Evolutionary conservation across 1,140 invertebrate genomes (phyloP).

Genomic region (Sminthurides bifidus): DNA sequence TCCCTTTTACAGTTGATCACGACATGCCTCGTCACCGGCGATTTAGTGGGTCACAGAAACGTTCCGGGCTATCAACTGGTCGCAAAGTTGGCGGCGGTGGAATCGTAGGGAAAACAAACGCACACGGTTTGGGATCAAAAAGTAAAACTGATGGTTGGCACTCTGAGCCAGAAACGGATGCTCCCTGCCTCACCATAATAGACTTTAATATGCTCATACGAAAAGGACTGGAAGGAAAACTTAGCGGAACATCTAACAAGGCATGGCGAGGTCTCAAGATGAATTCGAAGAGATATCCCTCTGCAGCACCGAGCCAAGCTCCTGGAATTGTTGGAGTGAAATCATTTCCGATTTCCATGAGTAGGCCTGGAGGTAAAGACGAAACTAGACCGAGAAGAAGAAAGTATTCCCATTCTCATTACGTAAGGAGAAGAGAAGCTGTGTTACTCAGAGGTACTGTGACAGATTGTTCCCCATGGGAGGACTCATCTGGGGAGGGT

Average conservation of each 20-base stretch:
- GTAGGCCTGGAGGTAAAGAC: background rate
- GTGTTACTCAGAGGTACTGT: constrained; percentile 19
- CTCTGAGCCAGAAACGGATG: constrained; percentile 15
- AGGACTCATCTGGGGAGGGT: constrained; percentile 12
- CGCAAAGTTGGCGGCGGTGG: constrained; percentile 34
- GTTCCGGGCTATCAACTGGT: constrained; percentile 20
- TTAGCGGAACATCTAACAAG: background rate
- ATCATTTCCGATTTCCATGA: background rate
- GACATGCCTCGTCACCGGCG: constrained; percentile 32
- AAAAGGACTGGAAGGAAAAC: constrained; percentile 41
- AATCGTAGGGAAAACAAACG: constrained; percentile 15
- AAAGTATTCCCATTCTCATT: background rate
- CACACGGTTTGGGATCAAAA: background rate
- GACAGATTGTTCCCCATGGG: constrained; percentile 28
- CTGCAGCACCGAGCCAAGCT: background rate
- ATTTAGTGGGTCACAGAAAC: constrained; percentile 26
- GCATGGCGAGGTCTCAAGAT: background rate
- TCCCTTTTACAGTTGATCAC: constrained; percentile 36
- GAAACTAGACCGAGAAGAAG: background rate
- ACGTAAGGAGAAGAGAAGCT: constrained; percentile 18
- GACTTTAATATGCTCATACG: constrained; percentile 57
- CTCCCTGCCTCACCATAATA: constrained; percentile 53
- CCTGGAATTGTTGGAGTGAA: background rate
- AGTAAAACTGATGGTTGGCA: background rate
- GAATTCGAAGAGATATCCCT: background rate